Evolutionary conservation across 2,797 vertebrate genomes (phyloP).

Genomic region (Diceros bicornis): DNA sequence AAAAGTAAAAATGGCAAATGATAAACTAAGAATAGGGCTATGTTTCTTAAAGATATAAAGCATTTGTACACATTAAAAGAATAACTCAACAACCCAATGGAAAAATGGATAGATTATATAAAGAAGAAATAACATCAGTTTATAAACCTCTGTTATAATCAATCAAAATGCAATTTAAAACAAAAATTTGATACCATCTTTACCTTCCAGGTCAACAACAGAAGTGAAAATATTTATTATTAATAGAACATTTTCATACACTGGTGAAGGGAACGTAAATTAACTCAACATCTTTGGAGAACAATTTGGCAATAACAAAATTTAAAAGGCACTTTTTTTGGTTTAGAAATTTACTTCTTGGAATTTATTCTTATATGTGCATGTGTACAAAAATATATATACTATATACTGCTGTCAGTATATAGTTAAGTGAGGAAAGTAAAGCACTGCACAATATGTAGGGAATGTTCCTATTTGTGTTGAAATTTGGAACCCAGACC

Average conservation of each 20-base stretch:
- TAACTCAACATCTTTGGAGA: not conserved
- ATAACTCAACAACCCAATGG: not conserved
- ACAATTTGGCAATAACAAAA: not conserved
- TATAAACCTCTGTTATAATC: not conserved
- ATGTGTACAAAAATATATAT: not conserved
- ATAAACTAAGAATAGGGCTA: not conserved
- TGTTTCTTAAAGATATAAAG: conserved; percentile 3
- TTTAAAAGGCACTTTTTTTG: not conserved
- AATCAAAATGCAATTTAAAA: not conserved
- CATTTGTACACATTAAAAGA: not conserved
- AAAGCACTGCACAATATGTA: not conserved
- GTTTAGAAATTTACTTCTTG: conserved; percentile 13
- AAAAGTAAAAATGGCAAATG: conserved; percentile 11
- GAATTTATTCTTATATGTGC: not conserved
- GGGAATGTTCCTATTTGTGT: not conserved
- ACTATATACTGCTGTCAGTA: not conserved
- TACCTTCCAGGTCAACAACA: not conserved
- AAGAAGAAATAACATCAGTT: not conserved
- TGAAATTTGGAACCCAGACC: not conserved
- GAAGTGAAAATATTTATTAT: conserved; percentile 1
- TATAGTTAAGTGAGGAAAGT: not conserved
- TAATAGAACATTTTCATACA: not conserved
- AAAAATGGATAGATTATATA: not conserved
- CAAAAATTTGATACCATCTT: not conserved
- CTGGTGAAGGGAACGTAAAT: not conserved